A percentile compares a stretch with the other conserved stretches of the same genome.
phyloP scores from a whole-genome alignment of 2,797 vertebrate genomes.

The Podargus strigoides region DNA sequence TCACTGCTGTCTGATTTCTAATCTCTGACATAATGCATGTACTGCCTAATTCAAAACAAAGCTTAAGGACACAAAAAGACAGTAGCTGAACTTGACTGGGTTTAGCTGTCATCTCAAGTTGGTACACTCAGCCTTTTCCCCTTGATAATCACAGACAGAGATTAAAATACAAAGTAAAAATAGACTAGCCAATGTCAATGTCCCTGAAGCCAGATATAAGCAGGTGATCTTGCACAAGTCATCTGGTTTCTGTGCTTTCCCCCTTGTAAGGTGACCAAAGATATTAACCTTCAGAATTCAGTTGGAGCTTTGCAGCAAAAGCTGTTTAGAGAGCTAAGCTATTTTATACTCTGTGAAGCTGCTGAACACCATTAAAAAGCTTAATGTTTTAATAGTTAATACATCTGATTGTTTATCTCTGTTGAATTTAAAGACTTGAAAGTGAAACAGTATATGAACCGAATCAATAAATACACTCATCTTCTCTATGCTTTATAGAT shows the following conservation, averaged over 20 bases:
- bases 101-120: background rate
- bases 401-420: conserved; percentile 23
- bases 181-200: background rate
- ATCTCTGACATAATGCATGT: background rate
- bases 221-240: background rate
- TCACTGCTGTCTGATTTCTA: background rate
- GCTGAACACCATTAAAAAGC: background rate
- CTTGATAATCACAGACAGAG: background rate
- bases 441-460: conserved; percentile 18
- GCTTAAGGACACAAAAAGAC: background rate
- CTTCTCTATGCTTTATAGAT: conserved; percentile 13
- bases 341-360: background rate
- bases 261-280: background rate
- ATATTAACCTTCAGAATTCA: background rate
- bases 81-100: background rate
- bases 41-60: background rate
- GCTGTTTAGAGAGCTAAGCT: background rate
- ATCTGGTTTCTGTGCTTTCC: background rate
- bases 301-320: background rate
- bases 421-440: background rate
- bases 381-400: conserved; percentile 33
- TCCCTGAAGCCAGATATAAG: background rate
- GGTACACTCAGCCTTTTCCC: background rate
- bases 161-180: background rate
- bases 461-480: background rate